Evolutionary conservation across 2,113 vertebrate genomes (phyloP).

Genomic region (Sitta europaea): DNA sequence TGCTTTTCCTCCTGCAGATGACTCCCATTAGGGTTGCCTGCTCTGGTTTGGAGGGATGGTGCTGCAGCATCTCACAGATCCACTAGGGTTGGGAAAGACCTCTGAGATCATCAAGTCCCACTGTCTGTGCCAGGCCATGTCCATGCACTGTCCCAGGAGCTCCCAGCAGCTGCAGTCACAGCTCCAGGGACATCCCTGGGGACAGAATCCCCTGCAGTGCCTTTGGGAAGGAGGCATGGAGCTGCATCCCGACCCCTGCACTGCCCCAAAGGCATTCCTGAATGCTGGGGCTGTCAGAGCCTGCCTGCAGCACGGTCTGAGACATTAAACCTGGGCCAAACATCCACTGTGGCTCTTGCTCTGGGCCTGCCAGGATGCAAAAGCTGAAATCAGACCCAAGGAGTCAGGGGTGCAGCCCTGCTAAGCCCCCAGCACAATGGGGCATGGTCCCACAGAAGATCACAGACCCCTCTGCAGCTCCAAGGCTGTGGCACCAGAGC

Average conservation of each 20-base stretch:
- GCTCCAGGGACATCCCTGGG: neutral
- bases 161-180: neutral
- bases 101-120: neutral
- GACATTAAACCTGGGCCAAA: neutral
- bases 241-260: neutral
- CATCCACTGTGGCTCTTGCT: neutral
- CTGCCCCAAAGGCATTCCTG: neutral
- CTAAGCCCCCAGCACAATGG: neutral
- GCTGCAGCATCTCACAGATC: neutral
- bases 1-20: neutral
- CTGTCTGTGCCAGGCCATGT: neutral
- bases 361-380: neutral
- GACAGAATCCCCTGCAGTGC: neutral
- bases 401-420: neutral
- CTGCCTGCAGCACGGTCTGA: neutral
- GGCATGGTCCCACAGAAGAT: neutral
- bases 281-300: neutral
- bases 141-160: neutral
- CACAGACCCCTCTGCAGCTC: neutral
- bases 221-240: neutral
- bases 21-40: fast-evolving
- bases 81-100: neutral
- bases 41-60: neutral
- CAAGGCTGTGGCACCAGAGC: neutral
- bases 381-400: neutral